Evolutionary conservation across 64 coral and sea anemone species (phyloP), one percentile per base, ranked within the genome.

Genomic region (Montipora cactus): DNA sequence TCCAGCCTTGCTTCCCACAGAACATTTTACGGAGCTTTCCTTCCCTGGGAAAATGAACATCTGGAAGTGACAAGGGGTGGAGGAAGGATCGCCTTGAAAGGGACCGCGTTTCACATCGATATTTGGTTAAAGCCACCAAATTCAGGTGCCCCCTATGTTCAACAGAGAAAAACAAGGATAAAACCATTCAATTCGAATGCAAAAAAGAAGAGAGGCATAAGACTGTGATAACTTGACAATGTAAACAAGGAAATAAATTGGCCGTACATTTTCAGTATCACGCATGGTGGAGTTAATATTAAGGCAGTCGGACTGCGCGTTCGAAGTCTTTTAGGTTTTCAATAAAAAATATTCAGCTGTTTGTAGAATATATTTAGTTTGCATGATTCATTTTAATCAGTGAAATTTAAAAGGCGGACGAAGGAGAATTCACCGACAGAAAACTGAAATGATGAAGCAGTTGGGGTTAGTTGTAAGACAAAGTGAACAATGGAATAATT

Each of bases 21-120:
- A 66, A 71, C 68, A 86, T 71, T 10, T 69, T 71, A n/a, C 16
- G 4, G 62, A 49, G 82, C 44, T 71, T 71, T 84, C 49, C 61
- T 86, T 71, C 82, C 82, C 66, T 86, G 82, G 82, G 82, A 86
- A 86, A 71, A 86, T 8, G 62, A 86, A 86, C 82, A 86, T 86
- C 82, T 86, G 82, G 82, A 86, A 11, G 12, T 5, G 28, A 13
- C 46, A 67, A 47, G 62, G 82, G 82, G 82, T 86, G 64, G 64
- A 19, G 45, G 66, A 49, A 49, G 18, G 18, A 46, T 21, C 44
- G 66, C 64, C 64, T 71, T 86, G 71, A 67, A 78, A 86, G 62
- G 67, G 82, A 50, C 82, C 82, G 58, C 37, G 53, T 8, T 50
- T 46, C 8, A 16, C 46, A 49, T 50, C 7, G 76, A 45, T 78